Base-by-base conservation (phyloP, 2,797 vertebrate genomes). In the Cephalopachus bancanus region DNA sequence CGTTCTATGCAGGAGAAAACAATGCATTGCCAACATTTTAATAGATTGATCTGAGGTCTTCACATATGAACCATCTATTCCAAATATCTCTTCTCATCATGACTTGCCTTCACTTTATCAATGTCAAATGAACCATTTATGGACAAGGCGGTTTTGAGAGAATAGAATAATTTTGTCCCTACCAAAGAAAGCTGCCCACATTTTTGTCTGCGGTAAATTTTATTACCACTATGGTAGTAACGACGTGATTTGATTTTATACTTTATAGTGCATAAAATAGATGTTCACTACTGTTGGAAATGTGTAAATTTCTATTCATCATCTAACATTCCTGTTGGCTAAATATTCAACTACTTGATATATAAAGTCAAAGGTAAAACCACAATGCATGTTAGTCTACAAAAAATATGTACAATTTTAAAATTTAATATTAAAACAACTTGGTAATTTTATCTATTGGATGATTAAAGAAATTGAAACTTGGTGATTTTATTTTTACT, bases 301-400 rank as follows among this genome's bases (percentile, higher is more conserved):
- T 10, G 10, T 14, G 5, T 44, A 20, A 1, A 1, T 20, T 14
- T 26, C 53, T 17, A 57, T 37, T 81, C 65, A 44, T 30, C 44
- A 1, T 60, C 24, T 55, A 20, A 62, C 16, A 19, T 49, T 26
- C 24, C 20, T 0, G 4, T 17, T n/a, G 17, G 2, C 8, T 44
- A 64, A 79, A n/a, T 10, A 7, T 0, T 44, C n/a, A 72, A 33
- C 11, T 37, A 4, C 1, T 0, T 44, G 2, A 49, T n/a, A 33
- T n/a, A 4, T 11, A 44, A 44, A 30, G 2, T 22, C 75, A 24
- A 7, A 74, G 28, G 16, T 90, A 87, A 57, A 37, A 65, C 30
- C 51, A 1, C 17, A 59, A 57, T 30, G 33, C 12, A 0, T 10
- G 6, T 51, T 4, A 6, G 4, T 57, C 17, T 80, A 49, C 2